Percentiles rank a stretch among this genome's conserved stretches.
These are phyloP conservation scores for Metridium senile DNA, from an alignment of 92 coral and sea anemone species.

Conservation along the genomic window DNA sequence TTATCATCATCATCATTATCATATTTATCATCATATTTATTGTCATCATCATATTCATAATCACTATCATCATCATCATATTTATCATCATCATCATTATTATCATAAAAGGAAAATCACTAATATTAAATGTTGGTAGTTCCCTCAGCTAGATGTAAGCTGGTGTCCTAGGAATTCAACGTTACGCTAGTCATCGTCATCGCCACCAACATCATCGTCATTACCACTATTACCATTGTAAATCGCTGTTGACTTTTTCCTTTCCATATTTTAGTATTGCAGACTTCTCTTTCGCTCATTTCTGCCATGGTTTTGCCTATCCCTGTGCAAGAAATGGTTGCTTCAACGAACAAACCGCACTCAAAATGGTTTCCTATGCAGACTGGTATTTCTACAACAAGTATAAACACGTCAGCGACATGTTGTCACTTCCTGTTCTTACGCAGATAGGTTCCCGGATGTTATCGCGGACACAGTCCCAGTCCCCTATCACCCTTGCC, in stretches of 20 bases:
- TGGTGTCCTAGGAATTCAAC: no score
- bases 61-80: no score
- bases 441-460: conserved; percentile 79
- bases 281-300: conserved; percentile 67
- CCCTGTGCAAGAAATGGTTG: conserved; percentile 89
- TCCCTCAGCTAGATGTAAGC: no score
- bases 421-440: conserved; percentile 61
- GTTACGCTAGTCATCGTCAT: no score
- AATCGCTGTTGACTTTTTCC: not conserved
- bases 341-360: conserved; percentile 54
- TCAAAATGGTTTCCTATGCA: conserved; percentile 47
- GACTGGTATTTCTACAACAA: conserved; percentile 67
- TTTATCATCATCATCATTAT: not conserved
- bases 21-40: no score
- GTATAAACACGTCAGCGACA: conserved; percentile 61
- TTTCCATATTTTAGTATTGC: conserved; percentile 53
- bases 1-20: not conserved
- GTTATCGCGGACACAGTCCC: conserved; percentile 45
- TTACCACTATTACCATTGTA: not conserved
- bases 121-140: no score
- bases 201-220: not conserved
- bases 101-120: no score
- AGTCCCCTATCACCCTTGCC: conserved; percentile 69
- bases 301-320: conserved; percentile 68
- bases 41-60: no score